Base-by-base conservation (phyloP, 1,140 invertebrate species). In the Pentalonia nigronervosa region DNA sequence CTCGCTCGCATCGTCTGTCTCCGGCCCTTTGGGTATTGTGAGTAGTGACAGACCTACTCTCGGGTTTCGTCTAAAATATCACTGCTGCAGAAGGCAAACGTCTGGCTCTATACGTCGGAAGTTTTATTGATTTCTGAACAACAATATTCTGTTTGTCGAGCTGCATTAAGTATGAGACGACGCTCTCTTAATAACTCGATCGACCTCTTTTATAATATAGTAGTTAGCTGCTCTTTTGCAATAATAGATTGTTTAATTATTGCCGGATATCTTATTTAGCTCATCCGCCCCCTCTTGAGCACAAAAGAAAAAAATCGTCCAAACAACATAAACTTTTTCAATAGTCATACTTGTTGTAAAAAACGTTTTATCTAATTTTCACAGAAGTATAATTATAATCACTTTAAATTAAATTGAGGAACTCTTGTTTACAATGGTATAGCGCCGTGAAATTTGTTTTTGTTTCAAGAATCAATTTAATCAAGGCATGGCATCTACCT, bases 61-160 rank as follows among this genome's bases (percentile, higher is more conserved):
- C 89, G 53, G 36, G 41, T 90, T 90, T 67, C 89, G 8, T 90
- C 23, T 90, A 30, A 45, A 67, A 90, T 67, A 60, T 60, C 56
- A 45, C 53, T 23, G 50, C 34, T n/a, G 48, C 34, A 25, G 34
- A 56, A 34, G 14, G 21, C 8, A 89, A 56, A 89, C 30, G 47
- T 48, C 8, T 50, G 41, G 41, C 41, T 41, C 41, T 41, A 41
- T 41, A 41, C 41, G 41, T 41, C 41, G 41, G 41, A 56, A 89
- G n/a, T 7, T 41, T 41, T 89, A 89, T 53, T 53, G 87, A 89
- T 89, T 89, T 89, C 9, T n/a, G n/a, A 89, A 89, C n/a, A 36
- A 50, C 17, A 41, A 41, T 87, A 48, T 87, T 89, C 56, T 89
- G 9, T 50, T 47, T 25, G 86, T 21, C 20, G 30, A 17, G 30